A percentile compares a stretch with the other conserved stretches of the same genome.
Evolutionary conservation across 2,888 invertebrate genomes (phyloP).

Genomic region (Nomada flava): DNA sequence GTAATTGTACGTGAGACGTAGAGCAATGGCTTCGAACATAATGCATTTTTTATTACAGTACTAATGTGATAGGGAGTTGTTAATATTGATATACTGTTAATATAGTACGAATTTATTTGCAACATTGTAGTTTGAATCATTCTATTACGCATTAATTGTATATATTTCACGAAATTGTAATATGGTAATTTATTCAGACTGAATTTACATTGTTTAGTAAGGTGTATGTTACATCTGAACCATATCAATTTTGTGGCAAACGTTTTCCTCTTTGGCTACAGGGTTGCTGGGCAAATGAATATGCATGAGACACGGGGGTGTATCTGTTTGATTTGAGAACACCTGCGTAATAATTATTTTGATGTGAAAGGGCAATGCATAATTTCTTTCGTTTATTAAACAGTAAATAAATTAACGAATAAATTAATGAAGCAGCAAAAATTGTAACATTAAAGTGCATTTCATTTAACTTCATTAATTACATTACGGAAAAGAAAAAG

Average conservation of each 20-base stretch:
- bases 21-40: too few species aligned
- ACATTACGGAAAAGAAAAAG: too few species aligned
- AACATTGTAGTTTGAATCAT: neutral
- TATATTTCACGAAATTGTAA: neutral
- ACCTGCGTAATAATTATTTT: neutral
- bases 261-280: slow-evolving; percentile 1
- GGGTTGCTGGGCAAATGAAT: slow-evolving; percentile 18
- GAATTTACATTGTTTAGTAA: slow-evolving; percentile 4
- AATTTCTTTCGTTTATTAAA: neutral
- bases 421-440: neutral
- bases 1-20: neutral
- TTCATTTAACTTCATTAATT: too few species aligned
- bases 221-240: slow-evolving; percentile 10
- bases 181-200: neutral
- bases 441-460: too few species aligned
- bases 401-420: too few species aligned
- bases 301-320: slow-evolving; percentile 7
- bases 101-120: neutral
- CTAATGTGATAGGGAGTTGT: too few species aligned
- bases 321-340: neutral
- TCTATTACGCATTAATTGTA: neutral
- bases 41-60: too few species aligned
- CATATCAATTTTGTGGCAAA: slow-evolving; percentile 13
- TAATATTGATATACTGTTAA: too few species aligned
- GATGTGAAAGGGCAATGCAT: neutral